Percentiles rank a stretch among this genome's conserved stretches.
These are phyloP conservation scores for Spatula clypeata DNA, from an alignment of 2,797 vertebrate species.

Conservation along the genomic window DNA sequence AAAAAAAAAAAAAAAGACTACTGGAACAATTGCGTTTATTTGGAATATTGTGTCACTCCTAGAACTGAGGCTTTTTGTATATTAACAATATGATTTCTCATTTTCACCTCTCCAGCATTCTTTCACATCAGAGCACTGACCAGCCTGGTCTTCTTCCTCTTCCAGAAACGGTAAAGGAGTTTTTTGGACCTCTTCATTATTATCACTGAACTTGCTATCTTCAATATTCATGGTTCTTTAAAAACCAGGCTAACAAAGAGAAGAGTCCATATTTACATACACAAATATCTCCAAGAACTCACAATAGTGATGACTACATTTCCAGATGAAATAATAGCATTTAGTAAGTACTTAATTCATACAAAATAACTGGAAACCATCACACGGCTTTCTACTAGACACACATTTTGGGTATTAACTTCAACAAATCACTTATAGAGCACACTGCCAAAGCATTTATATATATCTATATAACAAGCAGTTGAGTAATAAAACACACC, in stretches of 20 bases:
- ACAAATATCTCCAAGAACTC: not conserved
- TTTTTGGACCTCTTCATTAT: not conserved
- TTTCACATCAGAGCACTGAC: not conserved
- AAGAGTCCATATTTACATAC: not conserved
- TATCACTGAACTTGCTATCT: accelerated
- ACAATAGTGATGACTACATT: not conserved
- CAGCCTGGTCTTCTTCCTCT: not conserved
- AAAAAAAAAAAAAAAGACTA: not conserved
- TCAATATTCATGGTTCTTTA: constrained; percentile 36
- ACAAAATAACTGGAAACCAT: not conserved
- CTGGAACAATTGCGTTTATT: not conserved
- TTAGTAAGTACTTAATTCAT: not conserved
- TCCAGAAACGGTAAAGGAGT: not conserved
- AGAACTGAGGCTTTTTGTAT: not conserved
- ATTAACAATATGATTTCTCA: not conserved
- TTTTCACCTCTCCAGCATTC: constrained; percentile 31
- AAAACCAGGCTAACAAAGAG: constrained; percentile 17
- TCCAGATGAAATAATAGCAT: not conserved
- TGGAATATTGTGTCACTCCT: too few relatives aligned
- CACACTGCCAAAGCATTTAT: not conserved
- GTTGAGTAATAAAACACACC: not conserved
- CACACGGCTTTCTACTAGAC: not conserved
- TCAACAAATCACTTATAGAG: not conserved
- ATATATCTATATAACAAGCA: not conserved
- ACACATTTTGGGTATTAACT: not conserved